A percentile compares a stretch with the other conserved stretches of the same genome.
Evolutionary conservation across 2,888 invertebrate species (phyloP).

Genomic region (Polydesmus complanatus): DNA sequence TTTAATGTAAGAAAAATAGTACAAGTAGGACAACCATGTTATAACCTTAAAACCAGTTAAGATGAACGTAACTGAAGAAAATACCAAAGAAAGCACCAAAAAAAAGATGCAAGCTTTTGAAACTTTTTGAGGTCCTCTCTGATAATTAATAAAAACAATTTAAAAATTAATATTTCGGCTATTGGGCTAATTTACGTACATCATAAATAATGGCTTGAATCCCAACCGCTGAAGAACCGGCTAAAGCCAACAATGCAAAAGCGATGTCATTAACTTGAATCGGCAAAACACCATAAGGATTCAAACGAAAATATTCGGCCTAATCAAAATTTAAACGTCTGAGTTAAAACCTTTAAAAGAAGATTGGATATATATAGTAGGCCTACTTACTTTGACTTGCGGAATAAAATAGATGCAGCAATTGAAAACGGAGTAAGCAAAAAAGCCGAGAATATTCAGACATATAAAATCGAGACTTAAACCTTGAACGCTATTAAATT

Average conservation of each 20-base stretch:
- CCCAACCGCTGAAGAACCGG: not conserved
- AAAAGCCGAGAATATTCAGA: not conserved
- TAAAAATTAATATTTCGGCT: not conserved
- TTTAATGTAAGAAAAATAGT: not conserved
- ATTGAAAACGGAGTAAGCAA: not conserved
- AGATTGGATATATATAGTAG: no score
- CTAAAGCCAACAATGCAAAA: conserved; percentile 50
- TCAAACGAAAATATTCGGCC: conserved; percentile 20
- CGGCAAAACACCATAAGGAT: conserved; percentile 72
- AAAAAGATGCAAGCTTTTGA: not conserved
- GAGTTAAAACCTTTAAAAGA: no score
- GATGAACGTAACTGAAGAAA: not conserved
- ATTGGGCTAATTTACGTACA: not conserved
- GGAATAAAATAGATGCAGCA: not conserved
- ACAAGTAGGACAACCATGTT: not conserved
- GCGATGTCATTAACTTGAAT: conserved; percentile 92
- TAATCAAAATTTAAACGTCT: not conserved
- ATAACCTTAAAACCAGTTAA: not conserved
- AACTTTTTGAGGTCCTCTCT: not conserved
- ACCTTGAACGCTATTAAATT: not conserved
- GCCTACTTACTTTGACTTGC: not conserved
- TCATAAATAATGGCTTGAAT: not conserved
- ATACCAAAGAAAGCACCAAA: not conserved
- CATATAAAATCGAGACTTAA: not conserved
- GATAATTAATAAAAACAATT: not conserved